Evolutionary conservation across 1,140 invertebrate species (phyloP), one percentile per base, ranked within the genome.

Genomic region (Trissolcus basalis): DNA sequence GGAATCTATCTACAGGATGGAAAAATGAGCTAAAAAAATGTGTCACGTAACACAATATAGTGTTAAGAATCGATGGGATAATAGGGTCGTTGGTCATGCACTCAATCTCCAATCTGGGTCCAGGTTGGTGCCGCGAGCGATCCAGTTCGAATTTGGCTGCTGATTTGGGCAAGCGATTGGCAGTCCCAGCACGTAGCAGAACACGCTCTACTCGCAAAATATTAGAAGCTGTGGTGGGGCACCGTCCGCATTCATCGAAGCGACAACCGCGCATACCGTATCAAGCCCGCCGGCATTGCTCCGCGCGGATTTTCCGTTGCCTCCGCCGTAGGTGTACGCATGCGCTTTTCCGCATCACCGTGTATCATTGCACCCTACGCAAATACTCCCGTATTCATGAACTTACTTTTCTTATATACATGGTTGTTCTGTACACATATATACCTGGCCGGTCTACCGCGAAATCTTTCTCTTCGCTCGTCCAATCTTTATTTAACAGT

Each of bases 381-480:
- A 86, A 87, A 86, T 87, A 87, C 85, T 86, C 80, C 32, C 71
- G 81, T 86, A 87, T 86, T 87, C 85, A 87, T 87, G 85, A 84
- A 82, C 80, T 80, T 80, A 69, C 55, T 49, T 60, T 48, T 60
- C 73, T 79, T 72, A 74, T 76, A 78, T 78, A 61, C 78, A 55
- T 43, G 19, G 19, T 11, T 9, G 14, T 39, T 27, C 6, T 27
- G 12, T 54, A 13, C 32, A 36, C 12, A 39, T 39, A 39, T 39
- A 44, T 44, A n/a, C 43, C 13, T 32, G 60, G 48, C 44, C 15
- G 63, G 44, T 48, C 61, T 55, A 65, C 54, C 8, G 36, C n/a
- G n/a, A 11, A 11, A 39, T 39, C n/a, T 39, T 39, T n/a, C 3
- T 39, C 9, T 8, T 39, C 36, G 36, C 9, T 9, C 9, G 9